Base-by-base conservation (phyloP, 2,797 vertebrate genomes). In the Sandelia bainsii region DNA sequence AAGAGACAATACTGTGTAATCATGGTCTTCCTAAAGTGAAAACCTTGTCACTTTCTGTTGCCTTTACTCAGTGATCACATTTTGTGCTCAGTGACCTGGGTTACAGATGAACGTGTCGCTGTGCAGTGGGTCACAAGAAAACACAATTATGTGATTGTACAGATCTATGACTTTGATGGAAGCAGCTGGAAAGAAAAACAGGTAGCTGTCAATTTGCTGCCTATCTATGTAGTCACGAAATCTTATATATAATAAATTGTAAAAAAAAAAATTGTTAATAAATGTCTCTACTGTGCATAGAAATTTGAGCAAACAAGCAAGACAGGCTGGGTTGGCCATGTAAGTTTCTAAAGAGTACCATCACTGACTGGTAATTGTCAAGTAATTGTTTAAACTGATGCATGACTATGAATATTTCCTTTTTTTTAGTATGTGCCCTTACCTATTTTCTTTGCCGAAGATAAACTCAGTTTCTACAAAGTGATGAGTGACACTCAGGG, bases 321-420 rank as follows among this genome's bases (percentile, higher is more conserved):
- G 86, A 97, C 96, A 4, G 98, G 98, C 90, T 99, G 98, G 98
- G 90, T 97, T 76, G 98, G 97, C 72, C 96, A 96, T 85, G 98
- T 99, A 94, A 92, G 97, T 96, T 58, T 62, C 19, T 11, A 39
- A 32, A 64, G 61, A 5, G 6, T 3, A 32, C 39, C 27, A n/a
- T 17, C 9, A 40, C 3, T 10, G 2, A 49, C 22, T 39, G 14
- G 49, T 3, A 19, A 27, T 25, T 22, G 44, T n/a, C 44, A 46
- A n/a, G 17, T 19, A 11, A 57, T 27, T 25, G 12, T 54, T 78
- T 45, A 2, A 46, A 59, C 39, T 34, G 1, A 12, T 61, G 40
- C 20, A 0, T 66, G 49, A 69, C 17, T 12, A 0, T 73, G 5
- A 60, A 49, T 58, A 12, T 76, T 10, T 29, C 11, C 56, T 73